Conservation (phyloP, 2,797 vertebrate species). For the Malacoctenus gilli region DNA sequence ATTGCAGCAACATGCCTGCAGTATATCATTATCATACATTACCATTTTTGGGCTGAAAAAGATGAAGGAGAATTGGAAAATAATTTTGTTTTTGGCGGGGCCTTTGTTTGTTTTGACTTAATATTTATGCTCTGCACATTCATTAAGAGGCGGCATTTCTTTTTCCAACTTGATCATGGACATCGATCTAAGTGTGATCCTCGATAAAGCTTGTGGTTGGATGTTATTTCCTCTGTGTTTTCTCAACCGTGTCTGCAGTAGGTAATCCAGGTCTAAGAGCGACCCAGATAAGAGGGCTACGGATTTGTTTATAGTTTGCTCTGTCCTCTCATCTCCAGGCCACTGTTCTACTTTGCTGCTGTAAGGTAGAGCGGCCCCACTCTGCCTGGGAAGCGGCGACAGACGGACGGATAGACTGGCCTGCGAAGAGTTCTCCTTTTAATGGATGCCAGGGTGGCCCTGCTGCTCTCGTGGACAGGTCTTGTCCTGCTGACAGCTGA, state of each 20-base stretch:
- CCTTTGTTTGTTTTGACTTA: constrained; percentile 38
- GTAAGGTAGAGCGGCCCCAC: constrained; percentile 59
- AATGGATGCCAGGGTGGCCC: constrained; percentile 92
- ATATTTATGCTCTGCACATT: constrained; percentile 41
- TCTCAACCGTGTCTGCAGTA: constrained; percentile 33
- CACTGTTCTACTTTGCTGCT: constrained; percentile 70
- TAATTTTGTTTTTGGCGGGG: constrained; percentile 24
- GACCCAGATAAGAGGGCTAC: constrained; percentile 63
- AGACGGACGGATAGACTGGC: constrained; percentile 59
- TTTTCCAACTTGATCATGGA: constrained; percentile 8
- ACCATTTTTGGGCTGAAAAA: constrained; percentile 41
- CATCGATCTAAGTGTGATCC: constrained; percentile 20
- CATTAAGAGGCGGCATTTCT: constrained; percentile 12
- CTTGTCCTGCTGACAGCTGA: constrained; percentile 80
- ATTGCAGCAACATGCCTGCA: constrained; percentile 45
- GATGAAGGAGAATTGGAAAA: constrained; percentile 39
- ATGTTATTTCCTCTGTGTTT: constrained; percentile 33
- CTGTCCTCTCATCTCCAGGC: constrained; percentile 75
- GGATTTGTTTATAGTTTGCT: constrained; percentile 61
- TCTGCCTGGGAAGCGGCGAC: constrained; percentile 58
- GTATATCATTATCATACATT: constrained; percentile 68
- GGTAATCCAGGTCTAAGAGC: constrained; percentile 38
- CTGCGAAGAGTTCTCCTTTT: constrained; percentile 72
- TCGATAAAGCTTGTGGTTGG: constrained; percentile 32
- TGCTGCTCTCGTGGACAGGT: constrained; percentile 85